Evolutionary conservation across 2,797 vertebrate species (phyloP), one percentile per base, ranked within the genome.

Genomic region (Gymnopithys bicolor): DNA sequence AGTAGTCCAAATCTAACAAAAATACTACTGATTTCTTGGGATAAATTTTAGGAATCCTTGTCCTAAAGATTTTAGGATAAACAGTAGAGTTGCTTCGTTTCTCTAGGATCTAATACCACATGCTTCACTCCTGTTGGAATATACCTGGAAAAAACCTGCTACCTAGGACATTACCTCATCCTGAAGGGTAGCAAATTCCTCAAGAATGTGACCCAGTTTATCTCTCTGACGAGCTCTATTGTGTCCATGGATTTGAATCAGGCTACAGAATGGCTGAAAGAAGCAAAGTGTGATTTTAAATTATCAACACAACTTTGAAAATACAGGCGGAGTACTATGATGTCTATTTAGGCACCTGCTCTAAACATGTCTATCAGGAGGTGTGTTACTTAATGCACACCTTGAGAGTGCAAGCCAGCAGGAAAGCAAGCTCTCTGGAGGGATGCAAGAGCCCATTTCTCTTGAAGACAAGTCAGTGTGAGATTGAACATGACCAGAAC

Each of bases 171-270:
- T 94, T 97, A 99, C 99, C 98, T 99, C 99, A 93, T 99, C 99
- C 96, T 99, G 99, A 58, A 99, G 98, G 4, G 99, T 99, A 53
- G 99, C 99, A 97, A 99, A 99, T 98, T 99, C 99, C 89, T 99
- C 99, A 60, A 99, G 98, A 96, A 99, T 99, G 95, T 99, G 99
- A 59, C 99, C 99, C 51, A 99, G 98, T 90, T 99, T 99, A 97
- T 99, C 99, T 98, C 99, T 98, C 96, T 99, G 99, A 10, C 99
- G 98, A 80, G 99, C 99, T 94, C 99, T 98, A 88, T 99, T 99
- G 97, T 99, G 99, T 89, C 99, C 99, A 27, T 99, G 99, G 97
- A 99, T 99, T 98, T 99, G 99, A 97, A 99, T 99, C 59, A 99
- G 98, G 97, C 98, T 99, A 97, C 99, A 99, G 95, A 99, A 99